A percentile compares a stretch with the other conserved stretches of the same genome.
These are phyloP conservation scores for Rhadina sibilatrix DNA, from an alignment of 2,113 vertebrate species.

Conservation along the genomic window DNA sequence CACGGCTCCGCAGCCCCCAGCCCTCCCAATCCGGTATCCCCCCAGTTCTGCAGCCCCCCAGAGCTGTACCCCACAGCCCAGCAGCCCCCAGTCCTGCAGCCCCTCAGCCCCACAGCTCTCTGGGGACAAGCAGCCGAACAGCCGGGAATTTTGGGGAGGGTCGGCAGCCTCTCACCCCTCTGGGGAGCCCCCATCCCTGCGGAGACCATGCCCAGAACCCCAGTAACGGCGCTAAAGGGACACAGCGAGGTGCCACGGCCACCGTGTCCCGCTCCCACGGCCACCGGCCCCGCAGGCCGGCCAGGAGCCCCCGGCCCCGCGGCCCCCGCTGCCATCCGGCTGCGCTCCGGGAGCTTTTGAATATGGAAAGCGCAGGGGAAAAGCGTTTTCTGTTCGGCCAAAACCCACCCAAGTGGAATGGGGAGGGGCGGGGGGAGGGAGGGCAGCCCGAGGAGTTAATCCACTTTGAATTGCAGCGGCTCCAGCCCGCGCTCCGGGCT, in stretches of 20 bases:
- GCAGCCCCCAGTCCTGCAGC: not conserved
- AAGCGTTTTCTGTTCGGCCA: slow-evolving; percentile 21
- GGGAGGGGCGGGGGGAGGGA: slow-evolving; percentile 8
- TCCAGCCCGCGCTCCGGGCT: not conserved
- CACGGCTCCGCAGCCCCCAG: not conserved
- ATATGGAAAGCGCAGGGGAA: slow-evolving; percentile 40
- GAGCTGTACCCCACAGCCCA: not conserved
- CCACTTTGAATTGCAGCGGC: slow-evolving; percentile 61
- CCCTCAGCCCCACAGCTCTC: rapidly evolving
- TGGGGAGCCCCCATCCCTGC: not conserved
- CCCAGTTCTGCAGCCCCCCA: not conserved
- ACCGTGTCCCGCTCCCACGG: not conserved
- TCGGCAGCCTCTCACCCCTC: not conserved
- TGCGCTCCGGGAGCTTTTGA: not conserved
- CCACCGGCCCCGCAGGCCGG: not conserved
- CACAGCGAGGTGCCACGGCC: not conserved
- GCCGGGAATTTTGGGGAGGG: not conserved
- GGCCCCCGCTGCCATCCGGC: not conserved
- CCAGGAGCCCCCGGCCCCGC: not conserved
- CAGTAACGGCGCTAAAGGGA: rapidly evolving
- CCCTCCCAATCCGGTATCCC: too few species aligned
- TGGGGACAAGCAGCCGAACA: rapidly evolving
- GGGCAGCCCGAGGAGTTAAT: slow-evolving; percentile 58
- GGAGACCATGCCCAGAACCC: not conserved
- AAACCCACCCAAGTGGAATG: slow-evolving; percentile 65